Evolutionary conservation across 2,797 vertebrate species (phyloP).

Genomic region (Glyptemys insculpta): DNA sequence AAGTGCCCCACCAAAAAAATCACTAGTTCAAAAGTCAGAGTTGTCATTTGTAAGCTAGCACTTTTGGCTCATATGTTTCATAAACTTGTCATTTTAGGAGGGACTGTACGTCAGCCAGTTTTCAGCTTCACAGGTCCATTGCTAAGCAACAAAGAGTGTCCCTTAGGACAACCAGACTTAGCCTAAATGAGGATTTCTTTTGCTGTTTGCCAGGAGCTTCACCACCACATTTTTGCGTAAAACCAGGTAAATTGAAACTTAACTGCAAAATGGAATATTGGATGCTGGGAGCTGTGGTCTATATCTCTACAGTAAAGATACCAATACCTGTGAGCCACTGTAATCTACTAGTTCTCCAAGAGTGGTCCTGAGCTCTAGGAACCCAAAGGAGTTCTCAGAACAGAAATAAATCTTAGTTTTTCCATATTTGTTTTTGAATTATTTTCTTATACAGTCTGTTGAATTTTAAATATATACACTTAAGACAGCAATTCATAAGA

Average conservation of each 20-base stretch:
- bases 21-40: neutral
- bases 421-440: neutral
- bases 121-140: slow-evolving; percentile 10
- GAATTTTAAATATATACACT: slow-evolving; percentile 1
- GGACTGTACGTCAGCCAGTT: slow-evolving; percentile 11
- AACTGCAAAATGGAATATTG: neutral
- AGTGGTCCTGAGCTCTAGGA: too few relatives aligned
- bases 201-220: slow-evolving; percentile 11
- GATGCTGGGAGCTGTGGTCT: slow-evolving; percentile 11
- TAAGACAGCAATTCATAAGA: neutral
- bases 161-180: neutral
- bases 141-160: neutral
- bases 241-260: neutral
- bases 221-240: slow-evolving; percentile 12
- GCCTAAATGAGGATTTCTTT: slow-evolving; percentile 34
- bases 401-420: neutral
- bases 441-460: slow-evolving; percentile 1
- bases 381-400: neutral
- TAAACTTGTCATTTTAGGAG: neutral
- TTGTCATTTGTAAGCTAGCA: slow-evolving; percentile 2
- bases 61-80: neutral
- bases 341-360: neutral
- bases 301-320: slow-evolving; percentile 30
- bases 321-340: neutral
- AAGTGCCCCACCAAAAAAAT: neutral